Evolutionary conservation across 2,888 invertebrate genomes (phyloP).

Genomic region (Onthophagus sagittarius): DNA sequence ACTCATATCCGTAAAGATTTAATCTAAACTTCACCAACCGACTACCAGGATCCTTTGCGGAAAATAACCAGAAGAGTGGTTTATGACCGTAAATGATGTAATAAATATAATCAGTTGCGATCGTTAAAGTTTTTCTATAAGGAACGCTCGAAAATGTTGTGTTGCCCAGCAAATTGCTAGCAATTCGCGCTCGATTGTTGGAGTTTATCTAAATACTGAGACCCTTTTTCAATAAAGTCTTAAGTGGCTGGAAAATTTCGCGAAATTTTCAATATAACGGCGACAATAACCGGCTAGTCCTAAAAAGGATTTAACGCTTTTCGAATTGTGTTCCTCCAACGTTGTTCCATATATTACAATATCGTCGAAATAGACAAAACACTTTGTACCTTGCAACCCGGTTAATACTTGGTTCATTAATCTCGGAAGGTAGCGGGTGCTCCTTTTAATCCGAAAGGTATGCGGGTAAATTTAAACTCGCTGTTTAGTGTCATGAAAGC

Average conservation of each 20-base stretch:
- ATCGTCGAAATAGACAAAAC: slow-evolving; percentile 42
- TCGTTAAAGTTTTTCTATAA: slow-evolving; percentile 39
- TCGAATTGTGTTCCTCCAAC: slow-evolving; percentile 31
- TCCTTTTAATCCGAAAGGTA: slow-evolving; percentile 35
- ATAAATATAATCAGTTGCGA: slow-evolving; percentile 41
- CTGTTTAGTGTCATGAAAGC: slow-evolving; percentile 30
- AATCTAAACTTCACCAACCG: slow-evolving; percentile 37
- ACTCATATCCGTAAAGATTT: slow-evolving; percentile 38
- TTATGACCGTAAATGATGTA: no score
- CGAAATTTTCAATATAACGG: slow-evolving; percentile 35
- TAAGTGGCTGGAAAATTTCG: neutral
- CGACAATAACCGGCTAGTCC: slow-evolving; percentile 39
- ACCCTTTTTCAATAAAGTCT: neutral
- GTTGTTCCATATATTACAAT: slow-evolving; percentile 34
- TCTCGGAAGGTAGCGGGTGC: slow-evolving; percentile 35
- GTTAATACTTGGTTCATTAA: slow-evolving; percentile 35
- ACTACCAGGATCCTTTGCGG: slow-evolving; percentile 35
- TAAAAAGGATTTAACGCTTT: slow-evolving; percentile 32
- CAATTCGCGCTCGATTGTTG: slow-evolving; percentile 41
- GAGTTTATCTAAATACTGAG: neutral
- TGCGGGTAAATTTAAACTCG: slow-evolving; percentile 32
- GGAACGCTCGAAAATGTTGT: slow-evolving; percentile 41
- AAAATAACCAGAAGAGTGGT: slow-evolving; percentile 39
- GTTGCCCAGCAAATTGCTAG: slow-evolving; percentile 40
- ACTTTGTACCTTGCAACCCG: slow-evolving; percentile 30